phyloP scores from a whole-genome alignment of 2,797 vertebrate genomes.

The Diceros bicornis region DNA sequence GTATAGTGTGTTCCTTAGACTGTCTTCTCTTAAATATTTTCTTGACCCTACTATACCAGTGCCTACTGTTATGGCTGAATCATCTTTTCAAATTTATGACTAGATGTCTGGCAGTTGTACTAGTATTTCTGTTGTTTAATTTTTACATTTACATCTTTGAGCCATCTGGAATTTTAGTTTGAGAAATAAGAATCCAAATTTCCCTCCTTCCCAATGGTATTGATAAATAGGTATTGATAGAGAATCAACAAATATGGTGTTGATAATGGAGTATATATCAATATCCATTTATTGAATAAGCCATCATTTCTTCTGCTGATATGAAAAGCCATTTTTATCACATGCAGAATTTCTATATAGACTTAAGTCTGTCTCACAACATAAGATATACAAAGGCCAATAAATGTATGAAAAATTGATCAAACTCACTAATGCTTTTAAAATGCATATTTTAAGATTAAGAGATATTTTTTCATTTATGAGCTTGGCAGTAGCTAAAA shows the following conservation, averaged over 20 bases:
- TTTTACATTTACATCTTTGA: slow-evolving; percentile 25
- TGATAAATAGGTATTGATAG: neutral
- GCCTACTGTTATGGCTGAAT: neutral
- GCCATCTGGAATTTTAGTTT: slow-evolving; percentile 45
- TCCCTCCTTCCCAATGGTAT: neutral
- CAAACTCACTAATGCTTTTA: neutral
- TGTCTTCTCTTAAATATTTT: slow-evolving; percentile 51
- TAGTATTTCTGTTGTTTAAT: neutral
- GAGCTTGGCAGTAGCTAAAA: neutral
- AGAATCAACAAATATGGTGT: neutral
- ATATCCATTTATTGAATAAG: neutral
- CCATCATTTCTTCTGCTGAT: neutral
- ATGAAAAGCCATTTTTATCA: neutral
- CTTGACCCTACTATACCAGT: neutral
- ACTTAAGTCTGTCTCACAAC: neutral
- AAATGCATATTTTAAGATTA: slow-evolving; percentile 1
- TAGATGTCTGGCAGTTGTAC: neutral
- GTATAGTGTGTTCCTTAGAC: slow-evolving; percentile 6
- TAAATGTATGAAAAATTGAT: neutral
- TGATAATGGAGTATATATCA: neutral
- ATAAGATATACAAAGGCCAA: neutral
- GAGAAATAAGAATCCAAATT: slow-evolving; percentile 15
- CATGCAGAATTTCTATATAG: neutral
- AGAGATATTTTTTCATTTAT: neutral
- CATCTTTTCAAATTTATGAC: slow-evolving; percentile 24